phyloP scores from a whole-genome alignment of 2,888 invertebrate species.

The Acanthococcus lagerstroemiae region DNA sequence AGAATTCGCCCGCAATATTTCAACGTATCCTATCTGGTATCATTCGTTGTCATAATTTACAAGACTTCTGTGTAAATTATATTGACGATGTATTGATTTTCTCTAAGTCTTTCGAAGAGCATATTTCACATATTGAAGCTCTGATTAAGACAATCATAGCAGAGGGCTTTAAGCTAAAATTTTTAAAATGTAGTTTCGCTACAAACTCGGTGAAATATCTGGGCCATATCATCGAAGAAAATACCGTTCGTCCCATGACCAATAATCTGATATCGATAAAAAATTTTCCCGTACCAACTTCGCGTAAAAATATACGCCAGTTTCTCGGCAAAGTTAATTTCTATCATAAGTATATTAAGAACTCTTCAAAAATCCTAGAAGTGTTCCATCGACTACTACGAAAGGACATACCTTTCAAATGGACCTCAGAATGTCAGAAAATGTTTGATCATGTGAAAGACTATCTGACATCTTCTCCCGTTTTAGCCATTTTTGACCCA shows the following conservation, averaged over 20 bases:
- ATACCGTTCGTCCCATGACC: constrained; percentile 15
- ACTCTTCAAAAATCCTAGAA: constrained; percentile 5
- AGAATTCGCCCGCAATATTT: constrained; percentile 9
- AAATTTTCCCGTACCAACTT: constrained; percentile 19
- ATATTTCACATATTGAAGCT: constrained; percentile 33
- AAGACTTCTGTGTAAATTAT: background rate
- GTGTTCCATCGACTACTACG: constrained; percentile 25
- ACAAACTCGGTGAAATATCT: too few species aligned
- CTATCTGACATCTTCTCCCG: constrained; percentile 30
- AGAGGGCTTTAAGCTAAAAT: constrained; percentile 24
- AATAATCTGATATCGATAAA: constrained; percentile 21
- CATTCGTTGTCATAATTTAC: background rate
- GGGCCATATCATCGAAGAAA: constrained; percentile 20
- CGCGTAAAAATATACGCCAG: constrained; percentile 24
- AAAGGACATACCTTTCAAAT: constrained; percentile 33
- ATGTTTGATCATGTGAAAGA: constrained; percentile 25
- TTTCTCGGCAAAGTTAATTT: constrained; percentile 32
- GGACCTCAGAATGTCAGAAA: constrained; percentile 34
- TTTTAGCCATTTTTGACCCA: constrained; percentile 33
- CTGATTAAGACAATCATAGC: constrained; percentile 34
- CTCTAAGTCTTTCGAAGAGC: constrained; percentile 35
- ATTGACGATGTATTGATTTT: constrained; percentile 18
- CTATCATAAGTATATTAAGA: constrained; percentile 25
- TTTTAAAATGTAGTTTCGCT: constrained; percentile 20
- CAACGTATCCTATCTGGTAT: background rate